Conservation (phyloP, 1,140 invertebrate species). For the Penaeus indicus region DNA sequence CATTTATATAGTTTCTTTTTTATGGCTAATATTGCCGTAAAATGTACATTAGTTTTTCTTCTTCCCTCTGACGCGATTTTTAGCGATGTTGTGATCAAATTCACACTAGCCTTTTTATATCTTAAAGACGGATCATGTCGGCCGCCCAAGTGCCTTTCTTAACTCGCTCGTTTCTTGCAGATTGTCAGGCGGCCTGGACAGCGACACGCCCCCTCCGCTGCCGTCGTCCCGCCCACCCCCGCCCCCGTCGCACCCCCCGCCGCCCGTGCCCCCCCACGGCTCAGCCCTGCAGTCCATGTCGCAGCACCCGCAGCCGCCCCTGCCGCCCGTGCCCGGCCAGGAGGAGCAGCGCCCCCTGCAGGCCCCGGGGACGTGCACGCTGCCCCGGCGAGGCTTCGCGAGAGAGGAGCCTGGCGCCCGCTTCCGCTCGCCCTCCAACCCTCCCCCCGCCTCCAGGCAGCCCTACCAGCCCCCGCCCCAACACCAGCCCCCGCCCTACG, state of each 20-base stretch:
- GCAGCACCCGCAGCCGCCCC: slow-evolving; percentile 46
- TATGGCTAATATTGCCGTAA: neutral
- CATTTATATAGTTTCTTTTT: too few relatives aligned
- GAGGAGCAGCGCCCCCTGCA: slow-evolving; percentile 35
- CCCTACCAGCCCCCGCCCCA: slow-evolving; percentile 57
- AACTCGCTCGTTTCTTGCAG: neutral
- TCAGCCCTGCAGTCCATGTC: slow-evolving; percentile 17
- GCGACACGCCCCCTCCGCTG: slow-evolving; percentile 9
- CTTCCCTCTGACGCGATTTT: too few relatives aligned
- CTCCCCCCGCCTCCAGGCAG: slow-evolving; percentile 56
- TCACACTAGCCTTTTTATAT: too few relatives aligned
- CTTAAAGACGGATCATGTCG: too few relatives aligned
- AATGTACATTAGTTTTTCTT: neutral
- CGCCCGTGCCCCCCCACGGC: slow-evolving; percentile 52
- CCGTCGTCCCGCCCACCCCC: slow-evolving; percentile 46
- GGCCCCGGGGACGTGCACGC: slow-evolving; percentile 64
- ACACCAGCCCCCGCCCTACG: slow-evolving; percentile 60
- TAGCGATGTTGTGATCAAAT: too few relatives aligned
- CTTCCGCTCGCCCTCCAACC: slow-evolving; percentile 64
- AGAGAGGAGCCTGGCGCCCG: slow-evolving; percentile 31
- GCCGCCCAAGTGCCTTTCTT: neutral
- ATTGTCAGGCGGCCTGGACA: neutral
- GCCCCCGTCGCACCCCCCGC: slow-evolving; percentile 44
- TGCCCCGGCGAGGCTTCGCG: slow-evolving; percentile 47
- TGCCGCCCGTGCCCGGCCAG: slow-evolving; percentile 59